Evolutionary conservation across 2,113 vertebrate genomes (phyloP).

Genomic region (Ictalurus furcatus): DNA sequence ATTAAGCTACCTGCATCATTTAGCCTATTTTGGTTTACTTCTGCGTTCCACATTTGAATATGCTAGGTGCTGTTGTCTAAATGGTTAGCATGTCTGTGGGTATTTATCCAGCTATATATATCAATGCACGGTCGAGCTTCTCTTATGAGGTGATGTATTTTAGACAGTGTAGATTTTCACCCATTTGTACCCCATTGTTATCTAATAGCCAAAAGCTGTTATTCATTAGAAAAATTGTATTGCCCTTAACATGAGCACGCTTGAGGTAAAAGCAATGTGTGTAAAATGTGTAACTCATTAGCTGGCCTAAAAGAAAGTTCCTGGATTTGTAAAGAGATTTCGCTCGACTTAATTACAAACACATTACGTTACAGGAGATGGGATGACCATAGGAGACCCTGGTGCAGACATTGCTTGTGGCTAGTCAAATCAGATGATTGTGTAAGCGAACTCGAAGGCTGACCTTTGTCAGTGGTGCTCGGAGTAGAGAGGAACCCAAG

Average conservation of each 20-base stretch:
- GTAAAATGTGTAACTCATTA: conserved; percentile 16
- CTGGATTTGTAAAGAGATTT: conserved; percentile 53
- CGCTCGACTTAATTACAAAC: conserved; percentile 61
- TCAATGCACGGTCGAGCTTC: neutral
- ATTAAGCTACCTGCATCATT: neutral
- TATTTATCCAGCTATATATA: neutral
- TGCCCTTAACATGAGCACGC: neutral
- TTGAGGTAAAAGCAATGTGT: neutral
- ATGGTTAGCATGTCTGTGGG: neutral
- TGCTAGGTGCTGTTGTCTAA: neutral
- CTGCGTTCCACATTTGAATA: neutral
- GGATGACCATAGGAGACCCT: conserved; percentile 36
- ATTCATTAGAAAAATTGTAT: neutral
- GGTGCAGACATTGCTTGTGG: conserved; percentile 45
- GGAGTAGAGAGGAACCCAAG: conserved; percentile 32
- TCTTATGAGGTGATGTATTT: neutral
- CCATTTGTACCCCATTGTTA: neutral
- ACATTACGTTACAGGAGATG: conserved; percentile 54
- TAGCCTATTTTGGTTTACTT: neutral
- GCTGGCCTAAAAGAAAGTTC: conserved; percentile 3
- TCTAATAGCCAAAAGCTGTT: neutral
- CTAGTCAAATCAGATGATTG: conserved; percentile 57
- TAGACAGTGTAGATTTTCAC: neutral
- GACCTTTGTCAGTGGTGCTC: conserved; percentile 38
- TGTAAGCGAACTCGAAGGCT: conserved; percentile 36